Evolutionary conservation across 2,113 vertebrate genomes (phyloP).

Genomic region (Calyptommatus sinebrachiatus): DNA sequence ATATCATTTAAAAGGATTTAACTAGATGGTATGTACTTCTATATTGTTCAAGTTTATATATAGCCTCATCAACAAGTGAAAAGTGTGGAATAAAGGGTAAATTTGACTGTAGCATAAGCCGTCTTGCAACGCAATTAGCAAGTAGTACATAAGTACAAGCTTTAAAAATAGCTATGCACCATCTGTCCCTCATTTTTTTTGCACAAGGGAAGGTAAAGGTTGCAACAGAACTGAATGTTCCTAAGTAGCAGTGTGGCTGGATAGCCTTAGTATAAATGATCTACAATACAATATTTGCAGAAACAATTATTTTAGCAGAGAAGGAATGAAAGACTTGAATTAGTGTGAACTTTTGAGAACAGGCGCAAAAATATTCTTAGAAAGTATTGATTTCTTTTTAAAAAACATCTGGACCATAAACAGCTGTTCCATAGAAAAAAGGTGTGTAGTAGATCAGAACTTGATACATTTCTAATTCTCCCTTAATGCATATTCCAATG

Average conservation of each 20-base stretch:
- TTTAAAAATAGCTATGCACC: slow-evolving; percentile 71
- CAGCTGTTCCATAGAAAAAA: no score
- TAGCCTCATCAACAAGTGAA: slow-evolving; percentile 12
- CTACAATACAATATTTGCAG: slow-evolving; percentile 37
- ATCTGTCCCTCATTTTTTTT: slow-evolving; percentile 68
- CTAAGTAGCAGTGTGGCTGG: slow-evolving; percentile 53
- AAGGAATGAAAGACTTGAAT: not conserved
- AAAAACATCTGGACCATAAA: no score
- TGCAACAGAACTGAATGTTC: slow-evolving; percentile 58
- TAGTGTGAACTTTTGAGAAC: not conserved
- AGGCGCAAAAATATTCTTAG: no score
- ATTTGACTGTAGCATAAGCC: slow-evolving; percentile 52
- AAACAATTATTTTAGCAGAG: slow-evolving; percentile 6
- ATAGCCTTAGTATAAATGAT: slow-evolving; percentile 47
- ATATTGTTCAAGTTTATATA: not conserved
- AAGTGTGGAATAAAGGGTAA: slow-evolving; percentile 46
- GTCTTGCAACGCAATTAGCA: slow-evolving; percentile 68
- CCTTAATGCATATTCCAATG: no score
- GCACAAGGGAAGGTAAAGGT: slow-evolving; percentile 65
- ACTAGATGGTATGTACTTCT: not conserved
- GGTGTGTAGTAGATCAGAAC: not conserved
- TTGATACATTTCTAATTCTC: no score
- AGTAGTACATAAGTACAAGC: slow-evolving; percentile 65
- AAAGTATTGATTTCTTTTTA: no score
- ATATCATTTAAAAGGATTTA: no score